A percentile compares a stretch with the other conserved stretches of the same genome.
Evolutionary conservation across 2,888 invertebrate genomes (phyloP).

Genomic region (Erebia palarica): DNA sequence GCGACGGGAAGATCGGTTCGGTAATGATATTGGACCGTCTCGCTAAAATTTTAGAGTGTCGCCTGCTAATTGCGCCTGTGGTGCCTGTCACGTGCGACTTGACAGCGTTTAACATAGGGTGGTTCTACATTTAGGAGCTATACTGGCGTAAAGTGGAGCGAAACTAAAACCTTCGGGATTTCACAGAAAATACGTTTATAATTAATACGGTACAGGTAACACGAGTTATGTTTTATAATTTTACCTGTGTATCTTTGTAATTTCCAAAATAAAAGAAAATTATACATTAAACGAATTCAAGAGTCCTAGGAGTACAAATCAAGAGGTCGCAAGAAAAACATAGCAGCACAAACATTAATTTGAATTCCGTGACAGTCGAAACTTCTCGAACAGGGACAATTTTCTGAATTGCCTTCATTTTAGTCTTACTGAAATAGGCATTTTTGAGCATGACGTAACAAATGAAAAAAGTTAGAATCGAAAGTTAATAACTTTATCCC

Average conservation of each 20-base stretch:
- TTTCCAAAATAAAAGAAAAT: conserved; percentile 35
- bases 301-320: conserved; percentile 63
- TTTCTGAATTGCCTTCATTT: conserved; percentile 78
- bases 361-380: conserved; percentile 77
- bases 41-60: conserved; percentile 80
- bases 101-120: conserved; percentile 31
- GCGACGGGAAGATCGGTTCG: conserved; percentile 80
- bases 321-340: conserved; percentile 70
- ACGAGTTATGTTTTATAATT: neutral
- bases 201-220: neutral
- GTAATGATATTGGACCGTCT: conserved; percentile 81
- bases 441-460: conserved; percentile 78
- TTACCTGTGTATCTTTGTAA: neutral
- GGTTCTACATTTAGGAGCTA: conserved; percentile 5
- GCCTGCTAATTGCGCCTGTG: conserved; percentile 78
- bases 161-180: neutral
- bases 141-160: neutral
- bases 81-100: conserved; percentile 48
- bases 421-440: conserved; percentile 70
- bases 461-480: conserved; percentile 81
- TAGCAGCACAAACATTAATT: conserved; percentile 80
- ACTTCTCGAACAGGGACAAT: conserved; percentile 75
- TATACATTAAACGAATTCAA: conserved; percentile 56
- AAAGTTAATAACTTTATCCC: conserved; percentile 81
- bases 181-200: neutral